Evolutionary conservation across 2,888 invertebrate species (phyloP), one percentile per base, ranked within the genome.

Genomic region (Malacosoma neustria): DNA sequence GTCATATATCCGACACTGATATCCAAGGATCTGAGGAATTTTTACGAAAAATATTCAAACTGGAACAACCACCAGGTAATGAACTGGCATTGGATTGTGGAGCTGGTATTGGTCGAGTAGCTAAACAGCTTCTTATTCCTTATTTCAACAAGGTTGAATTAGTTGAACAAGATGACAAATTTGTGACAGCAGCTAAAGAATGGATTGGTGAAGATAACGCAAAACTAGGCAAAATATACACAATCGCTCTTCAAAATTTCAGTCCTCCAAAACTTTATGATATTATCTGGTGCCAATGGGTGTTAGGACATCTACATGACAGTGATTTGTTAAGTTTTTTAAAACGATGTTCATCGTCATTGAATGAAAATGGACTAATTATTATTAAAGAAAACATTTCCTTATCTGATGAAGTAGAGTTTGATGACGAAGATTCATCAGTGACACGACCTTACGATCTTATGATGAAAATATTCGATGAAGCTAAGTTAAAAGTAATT

Each of bases 251-350:
- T 37, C 98, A 99, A 75, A 84, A 93, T 56, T 99, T 98, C 66
- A 73, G 75, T n/a, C 95, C 96, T 0, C 85, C 88, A 42, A 82
- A 87, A 29, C 90, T 88, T 44, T 99, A 99, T 71, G 97, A 99
- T 69, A 86, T 98, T 6, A 94, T 99, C 53, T 99, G 99, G 99
- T 91, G 92, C 54, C 99, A 99, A 65, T 99, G 99, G 98, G 98
- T 99, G 5, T 74, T 95, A 11, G 93, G 94, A 0, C 93, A 97
- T 68, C 80, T 99, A 33, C 92, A 92, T 2, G 95, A 99, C 69
- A 87, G 89, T 6, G 93, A 99, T 79, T 87, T 98, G 31, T 74
- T 96, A 13, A 69, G 85, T 12, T 98, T 93, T 62, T 87, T 94
- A 35, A 73, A 82, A 44, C 87, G 88, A 43, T 91, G 93, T 65